Percentiles rank a stretch among this genome's conserved stretches.
Evolutionary conservation across 2,888 invertebrate genomes (phyloP).

Genomic region (Agonopterix heracliana): DNA sequence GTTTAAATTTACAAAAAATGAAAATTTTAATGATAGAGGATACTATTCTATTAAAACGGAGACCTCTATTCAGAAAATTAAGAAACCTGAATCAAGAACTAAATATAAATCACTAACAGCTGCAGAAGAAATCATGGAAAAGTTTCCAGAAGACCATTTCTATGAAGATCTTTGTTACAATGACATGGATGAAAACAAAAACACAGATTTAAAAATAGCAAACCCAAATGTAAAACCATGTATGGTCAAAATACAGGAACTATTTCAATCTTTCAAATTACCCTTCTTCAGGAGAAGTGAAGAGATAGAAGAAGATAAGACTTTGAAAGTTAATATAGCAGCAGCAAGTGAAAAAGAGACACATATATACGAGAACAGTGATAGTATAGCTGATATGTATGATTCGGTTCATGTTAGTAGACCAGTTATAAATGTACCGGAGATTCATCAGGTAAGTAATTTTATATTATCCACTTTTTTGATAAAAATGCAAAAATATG

Average conservation of each 20-base stretch:
- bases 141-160: slow-evolving; percentile 55
- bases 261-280: slow-evolving; percentile 57
- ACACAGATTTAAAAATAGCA: slow-evolving; percentile 6
- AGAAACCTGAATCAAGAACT: slow-evolving; percentile 39
- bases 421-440: slow-evolving; percentile 15
- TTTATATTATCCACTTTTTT: too few relatives aligned
- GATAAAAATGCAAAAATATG: too few relatives aligned
- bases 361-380: slow-evolving; percentile 52
- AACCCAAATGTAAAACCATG: slow-evolving; percentile 38
- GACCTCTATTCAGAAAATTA: slow-evolving; percentile 42
- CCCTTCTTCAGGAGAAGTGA: slow-evolving; percentile 47
- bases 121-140: slow-evolving; percentile 36
- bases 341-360: slow-evolving; percentile 21
- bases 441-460: slow-evolving; percentile 22
- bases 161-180: slow-evolving; percentile 54
- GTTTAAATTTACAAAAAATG: slow-evolving; percentile 44
- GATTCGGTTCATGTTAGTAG: slow-evolving; percentile 52
- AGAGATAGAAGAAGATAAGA: slow-evolving; percentile 25
- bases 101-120: slow-evolving; percentile 54
- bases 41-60: slow-evolving; percentile 58
- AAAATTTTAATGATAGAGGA: slow-evolving; percentile 49
- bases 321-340: slow-evolving; percentile 16
- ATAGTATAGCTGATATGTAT: slow-evolving; percentile 50
- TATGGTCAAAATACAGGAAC: slow-evolving; percentile 56
- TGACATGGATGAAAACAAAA: slow-evolving; percentile 31